Evolutionary conservation across 2,888 invertebrate species (phyloP), one percentile per base, ranked within the genome.

Genomic region (Dasypogon diadema): DNA sequence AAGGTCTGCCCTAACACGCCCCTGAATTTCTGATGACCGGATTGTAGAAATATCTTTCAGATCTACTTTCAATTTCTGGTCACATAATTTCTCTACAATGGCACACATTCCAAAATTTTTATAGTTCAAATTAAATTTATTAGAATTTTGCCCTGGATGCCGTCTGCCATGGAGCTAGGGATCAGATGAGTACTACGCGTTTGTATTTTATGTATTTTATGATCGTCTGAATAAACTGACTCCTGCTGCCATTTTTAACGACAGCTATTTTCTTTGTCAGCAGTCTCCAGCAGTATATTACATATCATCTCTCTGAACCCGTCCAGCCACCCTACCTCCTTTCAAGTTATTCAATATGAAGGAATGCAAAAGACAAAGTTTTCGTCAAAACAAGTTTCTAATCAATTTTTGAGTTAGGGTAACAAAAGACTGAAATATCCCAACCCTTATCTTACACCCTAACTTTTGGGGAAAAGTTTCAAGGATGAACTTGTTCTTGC

Each of bases 341-440:
- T 30, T 10, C 26, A 58, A 12, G 24, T 51, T 21, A 48, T 16
- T 24, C 37, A 42, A 8, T 48, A 48, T 48, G 5, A 14, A n/a
- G 54, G 21, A 54, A 54, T 21, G 21, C 34, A 26, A 34, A 70
- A 54, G 70, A 70, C 54, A 70, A 70, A 70, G 70, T 70, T 70
- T 56, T 70, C 54, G 18, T 30, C 30, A 70, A 70, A 70, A 70
- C 51, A 70, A 70, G 30, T 54, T 54, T 54, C 51, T 70, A 70
- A 70, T 70, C 70, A 70, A 70, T 70, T 70, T 70, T 70, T 70
- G 54, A 70, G 70, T 21, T 70, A 12, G 10, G 54, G n/a, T 10
- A 70, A 70, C 70, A 54, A 54, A 70, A 30, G 54, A n/a, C 54
- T 22, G 14, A 54, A 30, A 30, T 30, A 10, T 54, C 21, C 24